Base-by-base conservation (phyloP, 2,888 invertebrate genomes). In the Metalampra italica region DNA sequence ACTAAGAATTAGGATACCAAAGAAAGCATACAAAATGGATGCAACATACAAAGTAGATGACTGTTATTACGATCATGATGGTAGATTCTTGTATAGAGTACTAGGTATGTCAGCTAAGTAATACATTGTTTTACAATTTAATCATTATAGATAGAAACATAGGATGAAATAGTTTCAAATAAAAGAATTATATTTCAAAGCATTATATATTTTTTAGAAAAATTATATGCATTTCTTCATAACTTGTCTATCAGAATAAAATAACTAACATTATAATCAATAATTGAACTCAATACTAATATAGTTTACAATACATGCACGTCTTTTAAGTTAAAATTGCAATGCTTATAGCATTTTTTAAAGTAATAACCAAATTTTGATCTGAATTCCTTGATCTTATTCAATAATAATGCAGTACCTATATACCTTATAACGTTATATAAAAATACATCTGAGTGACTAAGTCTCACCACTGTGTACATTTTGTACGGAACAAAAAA, bases 61-160 rank as follows among this genome's bases (percentile, higher is more conserved):
- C 78, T 94, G 94, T 62, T 96, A 92, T 73, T 96, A 96, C 78
- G 94, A 95, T 69, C 91, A 93, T 71, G 94, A 95, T 86, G 96
- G 96, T 0, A 90, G 88, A 71, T 95, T 96, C 84, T 85, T 96
- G 49, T 96, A 95, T 71, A 90, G 95, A 66, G 94, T 95, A 42
- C 92, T 95, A 55, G 94, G 94, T 52, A 91, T 94, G 91, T 78
- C 45, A 65, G 60, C 50, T 52, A 56, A 41, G 7, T 54, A 43
- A 13, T 15, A 45, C 11, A 14, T 36, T 7, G 37, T 36, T 40
- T 29, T 30, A 39, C 22, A 11, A 22, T 8, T 9, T 22, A 3
- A n/a, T n/a, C n/a, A n/a, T n/a, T n/a, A n/a, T n/a, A n/a, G n/a
- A n/a, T n/a, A n/a, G n/a, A n/a, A n/a, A 22, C 22, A 22, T 22